These are phyloP conservation scores for Paramormyrops kingsleyae DNA, from an alignment of 2,113 vertebrate species.

Conservation along the genomic window DNA sequence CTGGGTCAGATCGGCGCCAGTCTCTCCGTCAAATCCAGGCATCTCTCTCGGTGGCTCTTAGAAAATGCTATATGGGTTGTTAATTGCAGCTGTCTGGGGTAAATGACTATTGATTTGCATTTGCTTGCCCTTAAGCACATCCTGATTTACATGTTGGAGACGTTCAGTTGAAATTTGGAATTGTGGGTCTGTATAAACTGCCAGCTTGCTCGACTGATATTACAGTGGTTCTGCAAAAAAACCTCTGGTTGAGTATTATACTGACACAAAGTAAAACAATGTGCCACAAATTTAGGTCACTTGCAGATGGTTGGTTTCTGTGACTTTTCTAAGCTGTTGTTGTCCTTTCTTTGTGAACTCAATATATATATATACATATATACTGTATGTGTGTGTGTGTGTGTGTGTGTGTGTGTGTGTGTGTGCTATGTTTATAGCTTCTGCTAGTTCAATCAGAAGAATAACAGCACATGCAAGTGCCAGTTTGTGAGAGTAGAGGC, in stretches of 20 bases:
- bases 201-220: not conserved
- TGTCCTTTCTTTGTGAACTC: not conserved
- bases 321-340: not conserved
- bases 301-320: not conserved
- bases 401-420: not conserved
- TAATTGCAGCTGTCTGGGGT: conserved; percentile 27
- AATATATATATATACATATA: not conserved
- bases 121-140: conserved; percentile 15
- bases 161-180: not conserved
- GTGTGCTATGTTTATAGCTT: not conserved
- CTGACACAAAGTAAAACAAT: not conserved
- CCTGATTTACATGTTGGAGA: conserved; percentile 4
- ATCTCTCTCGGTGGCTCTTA: not conserved
- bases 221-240: not conserved
- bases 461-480: not conserved
- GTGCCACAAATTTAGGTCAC: not conserved
- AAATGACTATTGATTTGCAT: conserved; percentile 33
- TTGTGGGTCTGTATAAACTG: not conserved
- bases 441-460: not conserved
- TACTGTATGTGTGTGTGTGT: not conserved
- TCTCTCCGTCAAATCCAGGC: not conserved
- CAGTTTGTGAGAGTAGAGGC: not conserved
- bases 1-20: not conserved
- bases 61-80: conserved; percentile 10
- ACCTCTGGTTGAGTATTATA: not conserved